Base-by-base conservation (phyloP, 1,140 invertebrate genomes). In the Hesperophylax magnus region DNA sequence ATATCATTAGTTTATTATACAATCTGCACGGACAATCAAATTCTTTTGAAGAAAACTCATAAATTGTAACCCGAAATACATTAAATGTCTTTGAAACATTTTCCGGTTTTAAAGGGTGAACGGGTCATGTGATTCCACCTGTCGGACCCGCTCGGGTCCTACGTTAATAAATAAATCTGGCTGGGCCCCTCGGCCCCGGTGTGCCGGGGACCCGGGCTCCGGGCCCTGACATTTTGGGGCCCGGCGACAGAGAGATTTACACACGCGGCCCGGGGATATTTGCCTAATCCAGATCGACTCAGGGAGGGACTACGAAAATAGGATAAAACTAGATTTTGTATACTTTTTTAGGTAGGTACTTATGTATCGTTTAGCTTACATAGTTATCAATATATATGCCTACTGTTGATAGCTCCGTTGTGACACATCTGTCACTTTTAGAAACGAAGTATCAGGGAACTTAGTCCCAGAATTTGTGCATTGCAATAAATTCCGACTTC, bases 211-310 rank as follows among this genome's bases (percentile, higher is more conserved):
- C 39, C 9, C 34, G 34, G 15, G 22, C 71, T 15, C n/a, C 14
- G 31, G 67, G 34, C 31, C 31, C 67, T n/a, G 67, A 71, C 67
- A 17, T 47, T 71, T 71, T 52, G 39, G 63, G 52, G 24, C 52
- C 52, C 71, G 47, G 47, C 71, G 47, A 56, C 71, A 54, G 71
- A 74, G 52, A 56, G 71, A 74, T 74, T 74, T 74, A 74, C 24
- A 56, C 47, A 56, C 27, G n/a, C 47, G 18, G 47, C 71, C n/a
- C 14, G 71, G 17, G n/a, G 71, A 74, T 74, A 74, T 74, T 74
- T 74, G 71, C 71, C 71, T 74, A 74, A 74, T 74, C 71, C 71
- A 27, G 67, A 52, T 15, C 34, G 39, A 11, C 1, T 47, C 39
- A 47, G 39, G 18, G 22, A 18, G 18, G 22, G n/a, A 71, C 27